Evolutionary conservation across 1,140 invertebrate species (phyloP), one percentile per base, ranked within the genome.

Genomic region (Drosophila orena): DNA sequence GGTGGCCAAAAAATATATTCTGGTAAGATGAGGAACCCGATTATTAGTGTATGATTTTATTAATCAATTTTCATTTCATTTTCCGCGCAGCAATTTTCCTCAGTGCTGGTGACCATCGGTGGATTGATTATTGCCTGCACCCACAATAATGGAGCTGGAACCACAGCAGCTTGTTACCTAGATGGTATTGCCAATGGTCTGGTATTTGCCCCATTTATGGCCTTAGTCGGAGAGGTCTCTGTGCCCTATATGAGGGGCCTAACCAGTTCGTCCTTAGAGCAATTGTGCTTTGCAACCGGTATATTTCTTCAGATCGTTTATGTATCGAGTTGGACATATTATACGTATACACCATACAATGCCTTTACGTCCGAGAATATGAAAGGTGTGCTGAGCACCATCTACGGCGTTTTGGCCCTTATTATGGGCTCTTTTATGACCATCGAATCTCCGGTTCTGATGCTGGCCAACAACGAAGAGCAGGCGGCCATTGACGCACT

Each of bases 171-270:
- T 8, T 52, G 75, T 11, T 88, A 88, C 30, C 38, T 88, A 10
- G 79, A 88, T 52, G 84, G 84, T 3, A 77, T 88, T 5, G 84
- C 59, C 49, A 88, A 88, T 44, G 84, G 84, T 1, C 11, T 88
- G 37, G 37, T 46, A 0, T 89, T 88, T 61, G 72, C 84, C 4
- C 84, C 84, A 0, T 66, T 78, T 5, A 6, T 89, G 53, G 84
- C 84, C 2, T 12, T 88, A n/a, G 44, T 40, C 4, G 84, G 79
- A 0, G 84, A 88, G 22, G 14, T 88, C 1, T 8, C 84, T 0
- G 52, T 79, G 1, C 40, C 64, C 0, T 77, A 77, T 30, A 53
- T 68, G 43, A 50, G 84, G 6, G 85, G 84, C 5, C 0, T 10
- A 1, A 10, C 49, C 2, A 22, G 35, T 7, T 27, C 64, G 5